These are phyloP conservation scores for Chascanopsetta lugubris DNA, from an alignment of 2,113 vertebrate species.

Conservation along the genomic window DNA sequence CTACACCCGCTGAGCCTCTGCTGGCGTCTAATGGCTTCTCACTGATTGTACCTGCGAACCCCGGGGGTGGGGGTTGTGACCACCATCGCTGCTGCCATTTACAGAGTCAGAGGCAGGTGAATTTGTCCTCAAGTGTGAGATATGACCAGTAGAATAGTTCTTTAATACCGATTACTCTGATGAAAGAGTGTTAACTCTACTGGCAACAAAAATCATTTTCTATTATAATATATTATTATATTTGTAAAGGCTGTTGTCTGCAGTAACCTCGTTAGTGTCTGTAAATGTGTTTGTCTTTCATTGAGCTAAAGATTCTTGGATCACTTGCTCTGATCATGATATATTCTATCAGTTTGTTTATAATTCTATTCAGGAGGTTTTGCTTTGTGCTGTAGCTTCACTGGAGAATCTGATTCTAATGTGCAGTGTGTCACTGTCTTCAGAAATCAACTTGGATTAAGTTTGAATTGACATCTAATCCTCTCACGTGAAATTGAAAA, in stretches of 20 bases:
- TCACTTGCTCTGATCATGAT: too few relatives aligned
- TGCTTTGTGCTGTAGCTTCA: not conserved
- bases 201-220: not conserved
- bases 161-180: too few relatives aligned
- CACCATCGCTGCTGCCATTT: conserved; percentile 35
- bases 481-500: not conserved
- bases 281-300: too few relatives aligned
- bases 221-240: too few relatives aligned
- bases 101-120: conserved; percentile 25
- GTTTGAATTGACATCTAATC: not conserved
- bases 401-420: not conserved
- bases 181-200: too few relatives aligned
- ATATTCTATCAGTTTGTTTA: too few relatives aligned
- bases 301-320: too few relatives aligned
- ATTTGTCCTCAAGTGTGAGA: conserved; percentile 6
- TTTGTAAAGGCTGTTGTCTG: too few relatives aligned
- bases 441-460: not conserved
- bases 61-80: conserved; percentile 15
- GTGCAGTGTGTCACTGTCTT: not conserved
- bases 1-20: conserved; percentile 43
- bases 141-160: too few relatives aligned
- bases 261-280: too few relatives aligned
- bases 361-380: too few relatives aligned
- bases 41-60: conserved; percentile 41
- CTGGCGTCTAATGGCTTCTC: conserved; percentile 60